Conservation (phyloP, 2,888 invertebrate species). For the Stenoptilia bipunctidactyla region DNA sequence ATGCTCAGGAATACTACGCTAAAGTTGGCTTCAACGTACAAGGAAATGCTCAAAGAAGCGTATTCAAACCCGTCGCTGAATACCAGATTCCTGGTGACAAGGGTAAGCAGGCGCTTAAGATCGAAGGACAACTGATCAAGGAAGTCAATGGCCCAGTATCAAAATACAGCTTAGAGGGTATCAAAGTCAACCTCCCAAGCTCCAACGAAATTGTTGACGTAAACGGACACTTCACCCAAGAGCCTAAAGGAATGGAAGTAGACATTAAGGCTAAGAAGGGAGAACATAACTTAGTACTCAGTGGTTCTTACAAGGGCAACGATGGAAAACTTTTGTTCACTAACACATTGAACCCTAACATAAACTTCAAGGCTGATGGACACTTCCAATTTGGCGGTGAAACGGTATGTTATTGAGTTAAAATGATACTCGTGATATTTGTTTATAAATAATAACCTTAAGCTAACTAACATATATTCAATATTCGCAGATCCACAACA, state of each 20-base stretch:
- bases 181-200: slow-evolving; percentile 51
- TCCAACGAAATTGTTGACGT: slow-evolving; percentile 45
- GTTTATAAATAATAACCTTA: too few relatives aligned
- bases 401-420: slow-evolving; percentile 40
- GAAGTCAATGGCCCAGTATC: slow-evolving; percentile 40
- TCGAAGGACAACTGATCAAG: slow-evolving; percentile 61
- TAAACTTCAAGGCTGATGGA: slow-evolving; percentile 73
- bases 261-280: slow-evolving; percentile 65
- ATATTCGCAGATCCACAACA: slow-evolving; percentile 44
- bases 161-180: slow-evolving; percentile 72
- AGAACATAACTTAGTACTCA: slow-evolving; percentile 56
- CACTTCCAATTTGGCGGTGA: slow-evolving; percentile 47
- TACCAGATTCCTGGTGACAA: slow-evolving; percentile 70
- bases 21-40: slow-evolving; percentile 75
- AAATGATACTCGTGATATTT: too few relatives aligned
- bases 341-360: slow-evolving; percentile 71
- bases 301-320: slow-evolving; percentile 45
- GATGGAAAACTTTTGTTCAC: slow-evolving; percentile 62
- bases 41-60: slow-evolving; percentile 59
- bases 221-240: slow-evolving; percentile 60
- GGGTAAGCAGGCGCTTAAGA: slow-evolving; percentile 55
- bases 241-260: slow-evolving; percentile 39
- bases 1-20: slow-evolving; percentile 71
- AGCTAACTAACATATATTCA: slow-evolving; percentile 1
- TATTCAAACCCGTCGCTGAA: slow-evolving; percentile 79